Evolutionary conservation across 2,888 invertebrate genomes (phyloP).

Genomic region (Electrophaes corylata): DNA sequence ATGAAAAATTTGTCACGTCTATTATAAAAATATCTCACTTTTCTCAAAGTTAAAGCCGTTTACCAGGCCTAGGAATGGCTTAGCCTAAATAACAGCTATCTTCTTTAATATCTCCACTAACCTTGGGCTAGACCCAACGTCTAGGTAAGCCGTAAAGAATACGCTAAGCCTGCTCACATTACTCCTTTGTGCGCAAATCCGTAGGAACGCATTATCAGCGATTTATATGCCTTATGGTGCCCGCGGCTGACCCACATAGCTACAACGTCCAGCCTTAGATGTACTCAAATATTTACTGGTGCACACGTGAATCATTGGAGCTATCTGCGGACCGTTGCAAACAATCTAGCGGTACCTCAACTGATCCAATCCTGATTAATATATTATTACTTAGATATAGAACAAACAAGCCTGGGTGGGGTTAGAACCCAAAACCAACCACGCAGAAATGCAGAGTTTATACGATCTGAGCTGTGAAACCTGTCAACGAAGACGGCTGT

Average conservation of each 20-base stretch:
- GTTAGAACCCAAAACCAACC: too few relatives aligned
- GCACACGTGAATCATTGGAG: too few relatives aligned
- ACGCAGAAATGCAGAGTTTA: too few relatives aligned
- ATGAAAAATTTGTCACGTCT: too few relatives aligned
- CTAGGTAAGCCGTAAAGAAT: conserved; percentile 23
- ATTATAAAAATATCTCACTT: not conserved
- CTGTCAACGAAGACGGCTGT: too few relatives aligned
- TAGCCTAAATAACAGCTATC: not conserved
- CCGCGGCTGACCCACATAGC: conserved; percentile 32
- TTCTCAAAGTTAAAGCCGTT: not conserved
- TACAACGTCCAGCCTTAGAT: conserved; percentile 17
- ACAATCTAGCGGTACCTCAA: too few relatives aligned
- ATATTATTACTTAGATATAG: too few relatives aligned
- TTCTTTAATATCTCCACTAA: conserved; percentile 5
- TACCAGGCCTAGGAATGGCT: not conserved
- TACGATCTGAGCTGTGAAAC: too few relatives aligned
- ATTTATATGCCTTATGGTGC: conserved; percentile 36
- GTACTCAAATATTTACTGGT: too few relatives aligned
- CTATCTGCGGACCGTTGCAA: too few relatives aligned
- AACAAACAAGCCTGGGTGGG: too few relatives aligned
- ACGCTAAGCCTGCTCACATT: conserved; percentile 12
- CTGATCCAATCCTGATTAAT: too few relatives aligned
- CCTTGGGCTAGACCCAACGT: not conserved
- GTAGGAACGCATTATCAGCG: conserved; percentile 18
- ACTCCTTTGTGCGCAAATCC: conserved; percentile 23